Percentiles rank a stretch among this genome's conserved stretches.
These are phyloP conservation scores for Volucella bombylans DNA, from an alignment of 2,888 invertebrate species.

Conservation along the genomic window DNA sequence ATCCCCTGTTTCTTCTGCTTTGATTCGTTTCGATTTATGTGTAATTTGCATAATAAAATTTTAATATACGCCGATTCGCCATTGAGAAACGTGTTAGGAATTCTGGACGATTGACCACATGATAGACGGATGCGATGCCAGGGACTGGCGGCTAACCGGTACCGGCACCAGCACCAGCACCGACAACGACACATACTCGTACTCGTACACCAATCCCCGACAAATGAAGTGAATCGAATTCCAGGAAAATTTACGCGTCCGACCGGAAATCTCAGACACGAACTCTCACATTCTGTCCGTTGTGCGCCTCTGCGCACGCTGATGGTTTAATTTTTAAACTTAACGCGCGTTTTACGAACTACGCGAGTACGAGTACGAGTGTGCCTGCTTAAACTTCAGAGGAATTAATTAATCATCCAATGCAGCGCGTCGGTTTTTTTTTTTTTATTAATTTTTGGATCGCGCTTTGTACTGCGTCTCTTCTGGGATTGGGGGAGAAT, in stretches of 20 bases:
- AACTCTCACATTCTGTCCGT: conserved; percentile 49
- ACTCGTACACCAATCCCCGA: not conserved
- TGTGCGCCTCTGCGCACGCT: conserved; percentile 29
- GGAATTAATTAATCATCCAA: conserved; percentile 71
- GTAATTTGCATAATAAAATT: conserved; percentile 71
- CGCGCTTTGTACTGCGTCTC: conserved; percentile 9
- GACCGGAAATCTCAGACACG: conserved; percentile 73
- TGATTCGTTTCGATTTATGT: conserved; percentile 28
- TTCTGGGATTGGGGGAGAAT: conserved; percentile 5
- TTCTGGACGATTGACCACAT: conserved; percentile 57
- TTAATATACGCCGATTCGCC: conserved; percentile 73
- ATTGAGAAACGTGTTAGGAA: conserved; percentile 73
- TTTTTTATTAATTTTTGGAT: conserved; percentile 22
- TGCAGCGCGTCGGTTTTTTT: conserved; percentile 32
- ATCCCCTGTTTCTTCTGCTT: not conserved
- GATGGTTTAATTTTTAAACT: conserved; percentile 72
- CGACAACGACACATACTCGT: not conserved
- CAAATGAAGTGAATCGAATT: conserved; percentile 70
- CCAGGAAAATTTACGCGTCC: conserved; percentile 74
- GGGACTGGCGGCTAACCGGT: not conserved
- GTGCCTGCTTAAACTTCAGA: conserved; percentile 48
- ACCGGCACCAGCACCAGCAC: not conserved
- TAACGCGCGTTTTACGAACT: not conserved
- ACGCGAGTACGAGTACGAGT: not conserved
- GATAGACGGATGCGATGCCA: conserved; percentile 57